Evolutionary conservation across 2,888 invertebrate species (phyloP), one percentile per base, ranked within the genome.

Genomic region (Drosophila niveifrons): DNA sequence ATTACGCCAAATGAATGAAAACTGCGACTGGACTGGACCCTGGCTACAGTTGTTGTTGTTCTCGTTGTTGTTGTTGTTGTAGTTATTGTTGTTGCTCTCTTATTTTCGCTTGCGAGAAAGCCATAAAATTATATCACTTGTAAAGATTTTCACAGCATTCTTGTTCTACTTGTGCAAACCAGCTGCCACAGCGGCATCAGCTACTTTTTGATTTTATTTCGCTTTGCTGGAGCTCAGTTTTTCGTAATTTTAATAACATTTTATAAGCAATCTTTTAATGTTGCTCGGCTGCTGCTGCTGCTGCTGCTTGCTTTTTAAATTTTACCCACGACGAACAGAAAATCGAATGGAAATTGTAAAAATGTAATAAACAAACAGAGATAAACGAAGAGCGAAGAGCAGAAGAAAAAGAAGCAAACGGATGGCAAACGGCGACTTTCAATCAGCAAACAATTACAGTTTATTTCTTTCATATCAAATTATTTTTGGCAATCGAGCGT

Each of bases 381-480:
- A 51, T 41, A 41, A 41, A 39, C 36, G n/a, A n/a, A 11, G 6
- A 36, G 29, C 7, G 10, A 4, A 31, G n/a, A 2, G 13, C 2
- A 7, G 39, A 7, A 13, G 13, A 13, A 1, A 7, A 13, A 13
- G 39, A 15, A 41, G 39, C 2, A 29, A 17, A 29, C 59, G 34
- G 52, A 52, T 29, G 39, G 48, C 53, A 52, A 75, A 43, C 55
- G 72, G 61, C 68, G 75, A 82, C 78, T 90, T 90, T 80, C 90
- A 90, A 90, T 90, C 90, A 89, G 72, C 75, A 87, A 85, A 87
- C 84, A 90, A 85, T 90, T 90, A 87, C 80, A 76, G 83, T 87
- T 85, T 89, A 89, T 82, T 80, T 75, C 80, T 75, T 84, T 85
- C 69, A 88, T 83, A 88, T 88, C 87, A 88, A 88, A 89, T 88